Conservation (phyloP, 2,797 vertebrate genomes). For the Scarus forsteni region DNA sequence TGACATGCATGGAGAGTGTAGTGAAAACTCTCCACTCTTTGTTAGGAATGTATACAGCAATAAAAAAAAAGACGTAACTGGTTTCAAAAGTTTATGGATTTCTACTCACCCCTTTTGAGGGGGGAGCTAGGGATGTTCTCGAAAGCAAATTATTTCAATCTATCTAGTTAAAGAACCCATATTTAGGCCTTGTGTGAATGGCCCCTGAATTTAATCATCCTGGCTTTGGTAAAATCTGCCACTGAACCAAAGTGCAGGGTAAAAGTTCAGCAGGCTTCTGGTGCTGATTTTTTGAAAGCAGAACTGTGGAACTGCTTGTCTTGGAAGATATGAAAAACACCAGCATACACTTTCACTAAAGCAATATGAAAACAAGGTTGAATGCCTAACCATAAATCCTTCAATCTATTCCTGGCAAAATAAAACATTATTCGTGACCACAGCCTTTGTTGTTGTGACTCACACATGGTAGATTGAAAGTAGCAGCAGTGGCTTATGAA, state of each 20-base stretch:
- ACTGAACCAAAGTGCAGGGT: not conserved
- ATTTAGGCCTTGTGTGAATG: too few relatives aligned
- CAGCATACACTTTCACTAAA: constrained; percentile 18
- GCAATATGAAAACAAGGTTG: constrained; percentile 50
- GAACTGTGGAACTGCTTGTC: constrained; percentile 29
- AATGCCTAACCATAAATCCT: constrained; percentile 53
- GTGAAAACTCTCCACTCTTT: too few relatives aligned
- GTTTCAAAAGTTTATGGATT: too few relatives aligned
- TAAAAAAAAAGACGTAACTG: too few relatives aligned
- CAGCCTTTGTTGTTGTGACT: constrained; percentile 26
- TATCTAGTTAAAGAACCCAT: too few relatives aligned
- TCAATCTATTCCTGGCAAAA: constrained; percentile 24
- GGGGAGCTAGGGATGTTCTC: too few relatives aligned
- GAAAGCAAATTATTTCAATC: too few relatives aligned
- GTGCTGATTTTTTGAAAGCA: constrained; percentile 41
- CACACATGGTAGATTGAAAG: constrained; percentile 27
- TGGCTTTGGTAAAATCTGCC: not conserved
- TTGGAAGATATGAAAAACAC: constrained; percentile 27
- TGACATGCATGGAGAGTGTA: too few relatives aligned
- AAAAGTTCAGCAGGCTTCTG: constrained; percentile 30
- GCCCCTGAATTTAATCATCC: too few relatives aligned
- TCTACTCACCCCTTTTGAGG: too few relatives aligned
- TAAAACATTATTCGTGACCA: constrained; percentile 26
- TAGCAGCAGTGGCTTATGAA: constrained; percentile 44
- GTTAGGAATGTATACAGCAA: too few relatives aligned